Evolutionary conservation across 2,113 vertebrate species (phyloP).

Genomic region (Mormyrus iriodes): DNA sequence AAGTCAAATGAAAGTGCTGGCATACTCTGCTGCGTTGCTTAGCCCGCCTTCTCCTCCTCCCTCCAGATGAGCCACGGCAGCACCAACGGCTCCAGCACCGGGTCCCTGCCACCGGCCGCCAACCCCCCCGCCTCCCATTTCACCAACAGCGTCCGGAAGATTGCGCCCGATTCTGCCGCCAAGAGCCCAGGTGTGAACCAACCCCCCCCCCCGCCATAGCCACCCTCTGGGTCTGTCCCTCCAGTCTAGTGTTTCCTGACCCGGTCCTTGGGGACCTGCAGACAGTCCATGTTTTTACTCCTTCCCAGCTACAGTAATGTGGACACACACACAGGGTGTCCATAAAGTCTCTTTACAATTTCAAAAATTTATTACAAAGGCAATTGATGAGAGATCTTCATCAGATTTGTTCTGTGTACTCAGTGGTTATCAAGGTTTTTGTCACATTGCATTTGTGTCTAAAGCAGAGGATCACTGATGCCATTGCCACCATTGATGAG

Average conservation of each 20-base stretch:
- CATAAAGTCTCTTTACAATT: too few species aligned
- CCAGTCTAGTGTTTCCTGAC: background rate
- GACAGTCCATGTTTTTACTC: background rate
- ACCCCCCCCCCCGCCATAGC: background rate
- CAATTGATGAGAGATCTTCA: too few species aligned
- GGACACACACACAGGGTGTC: too few species aligned
- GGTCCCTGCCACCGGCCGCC: slow-evolving; percentile 50
- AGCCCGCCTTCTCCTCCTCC: background rate
- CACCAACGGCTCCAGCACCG: slow-evolving; percentile 47
- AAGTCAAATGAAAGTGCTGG: background rate
- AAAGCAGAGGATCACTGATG: too few species aligned
- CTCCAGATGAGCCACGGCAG: slow-evolving; percentile 65
- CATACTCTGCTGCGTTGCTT: background rate
- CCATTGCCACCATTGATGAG: too few species aligned
- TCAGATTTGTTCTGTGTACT: too few species aligned
- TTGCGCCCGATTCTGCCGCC: slow-evolving; percentile 49
- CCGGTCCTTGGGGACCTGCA: background rate
- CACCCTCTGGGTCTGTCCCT: background rate
- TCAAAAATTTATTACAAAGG: too few species aligned
- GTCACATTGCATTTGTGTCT: too few species aligned
- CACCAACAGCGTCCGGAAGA: slow-evolving; percentile 58
- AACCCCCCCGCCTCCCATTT: slow-evolving; percentile 53
- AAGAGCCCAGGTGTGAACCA: slow-evolving; percentile 54
- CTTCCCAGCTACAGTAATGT: too few species aligned
- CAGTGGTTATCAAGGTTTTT: too few species aligned